Conservation (phyloP, 2,797 vertebrate genomes). For the Neoniphon sammara region DNA sequence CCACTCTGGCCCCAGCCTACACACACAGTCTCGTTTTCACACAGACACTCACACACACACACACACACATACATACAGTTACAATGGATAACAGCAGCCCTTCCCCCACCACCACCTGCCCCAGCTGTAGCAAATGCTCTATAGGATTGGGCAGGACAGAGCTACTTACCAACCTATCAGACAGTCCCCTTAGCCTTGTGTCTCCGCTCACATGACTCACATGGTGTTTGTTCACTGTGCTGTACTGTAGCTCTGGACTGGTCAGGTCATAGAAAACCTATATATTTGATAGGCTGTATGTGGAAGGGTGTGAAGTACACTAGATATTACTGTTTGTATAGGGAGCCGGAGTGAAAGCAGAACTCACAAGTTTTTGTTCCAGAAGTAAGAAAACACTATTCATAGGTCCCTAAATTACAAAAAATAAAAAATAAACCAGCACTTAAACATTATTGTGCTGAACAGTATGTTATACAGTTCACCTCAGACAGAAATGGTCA, state of each 20-base stretch:
- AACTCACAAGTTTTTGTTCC: too few relatives aligned
- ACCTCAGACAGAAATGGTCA: too few relatives aligned
- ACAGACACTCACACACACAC: background rate
- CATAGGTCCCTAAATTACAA: too few relatives aligned
- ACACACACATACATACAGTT: constrained; percentile 21
- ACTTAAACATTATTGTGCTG: too few relatives aligned
- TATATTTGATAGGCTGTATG: background rate
- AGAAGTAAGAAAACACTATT: too few relatives aligned
- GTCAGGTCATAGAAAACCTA: too few relatives aligned
- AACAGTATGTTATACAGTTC: too few relatives aligned
- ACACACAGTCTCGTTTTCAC: background rate
- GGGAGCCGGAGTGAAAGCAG: too few relatives aligned
- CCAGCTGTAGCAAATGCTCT: constrained; percentile 34
- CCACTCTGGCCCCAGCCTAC: constrained; percentile 6
- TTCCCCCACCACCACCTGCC: constrained; percentile 56
- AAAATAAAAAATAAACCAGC: too few relatives aligned
- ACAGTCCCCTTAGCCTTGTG: constrained; percentile 15
- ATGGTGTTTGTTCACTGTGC: background rate
- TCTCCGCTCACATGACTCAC: constrained; percentile 19
- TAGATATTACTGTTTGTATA: too few relatives aligned
- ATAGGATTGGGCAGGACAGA: constrained; percentile 42
- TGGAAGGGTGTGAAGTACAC: background rate
- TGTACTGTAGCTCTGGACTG: too few relatives aligned
- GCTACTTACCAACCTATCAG: constrained; percentile 35
- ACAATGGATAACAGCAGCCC: constrained; percentile 19